Conservation (phyloP, 2,797 vertebrate species). For the Ficedula albicollis region DNA sequence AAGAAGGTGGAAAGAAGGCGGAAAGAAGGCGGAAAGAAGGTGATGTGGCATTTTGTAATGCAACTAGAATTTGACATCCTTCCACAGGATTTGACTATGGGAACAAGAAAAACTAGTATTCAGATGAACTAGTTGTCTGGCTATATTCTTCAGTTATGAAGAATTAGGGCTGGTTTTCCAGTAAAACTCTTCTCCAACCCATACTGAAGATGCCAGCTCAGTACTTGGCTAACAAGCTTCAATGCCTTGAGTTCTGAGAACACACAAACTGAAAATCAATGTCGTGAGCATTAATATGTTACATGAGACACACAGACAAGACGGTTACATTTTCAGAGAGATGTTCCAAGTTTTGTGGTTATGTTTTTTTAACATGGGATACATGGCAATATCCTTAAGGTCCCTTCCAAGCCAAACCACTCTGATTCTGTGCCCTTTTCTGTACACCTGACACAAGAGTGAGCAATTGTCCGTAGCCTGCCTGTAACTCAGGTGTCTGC, state of each 20-base stretch:
- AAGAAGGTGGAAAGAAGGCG: too few relatives aligned
- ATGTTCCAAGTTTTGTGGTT: background rate
- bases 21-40: too few relatives aligned
- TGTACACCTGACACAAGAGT: rapidly evolving
- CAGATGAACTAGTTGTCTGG: background rate
- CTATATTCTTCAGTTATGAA: background rate
- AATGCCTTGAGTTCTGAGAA: background rate
- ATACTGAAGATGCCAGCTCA: background rate
- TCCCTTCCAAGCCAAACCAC: background rate
- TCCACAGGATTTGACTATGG: background rate
- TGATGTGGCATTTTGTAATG: background rate
- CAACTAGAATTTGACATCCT: background rate
- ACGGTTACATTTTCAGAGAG: background rate
- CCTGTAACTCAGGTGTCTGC: background rate
- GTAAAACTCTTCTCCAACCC: background rate
- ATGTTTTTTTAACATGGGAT: background rate
- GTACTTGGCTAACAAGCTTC: background rate
- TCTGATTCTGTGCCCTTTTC: background rate
- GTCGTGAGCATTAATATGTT: background rate
- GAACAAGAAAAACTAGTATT: background rate
- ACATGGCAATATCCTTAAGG: background rate
- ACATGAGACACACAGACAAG: background rate
- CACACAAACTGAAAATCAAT: background rate
- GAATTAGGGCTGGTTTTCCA: background rate
- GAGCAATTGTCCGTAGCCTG: background rate